These are phyloP conservation scores for Thomomys bottae DNA, from an alignment of 2,113 vertebrate genomes.

Conservation along the genomic window DNA sequence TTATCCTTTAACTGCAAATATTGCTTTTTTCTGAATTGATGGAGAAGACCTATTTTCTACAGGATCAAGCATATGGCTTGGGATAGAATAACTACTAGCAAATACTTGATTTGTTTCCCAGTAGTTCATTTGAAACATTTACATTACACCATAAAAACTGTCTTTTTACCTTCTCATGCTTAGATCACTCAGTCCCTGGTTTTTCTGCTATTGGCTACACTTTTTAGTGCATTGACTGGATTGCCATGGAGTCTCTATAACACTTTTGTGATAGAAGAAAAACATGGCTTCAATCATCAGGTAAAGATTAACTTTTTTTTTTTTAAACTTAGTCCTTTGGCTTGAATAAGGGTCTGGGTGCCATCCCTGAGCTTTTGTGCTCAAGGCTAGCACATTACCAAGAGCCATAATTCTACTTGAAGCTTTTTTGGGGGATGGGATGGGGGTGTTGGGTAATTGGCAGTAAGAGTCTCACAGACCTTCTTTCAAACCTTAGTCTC, in stretches of 20 bases:
- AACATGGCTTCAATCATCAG: conserved; percentile 99
- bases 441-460: no score
- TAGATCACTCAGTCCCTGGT: conserved; percentile 94
- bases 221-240: conserved; percentile 96
- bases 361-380: no score
- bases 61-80: neutral
- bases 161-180: conserved; percentile 22
- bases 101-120: conserved; percentile 5
- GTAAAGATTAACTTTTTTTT: conserved; percentile 79
- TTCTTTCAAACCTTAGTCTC: no score
- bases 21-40: neutral
- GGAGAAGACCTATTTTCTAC: neutral
- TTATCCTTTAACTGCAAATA: neutral
- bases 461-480: no score
- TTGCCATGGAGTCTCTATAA: conserved; percentile 98
- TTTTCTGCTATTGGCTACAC: conserved; percentile 94
- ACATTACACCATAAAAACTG: conserved; percentile 37
- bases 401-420: no score
- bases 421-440: no score
- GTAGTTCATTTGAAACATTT: conserved; percentile 48
- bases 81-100: conserved; percentile 1
- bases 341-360: no score
- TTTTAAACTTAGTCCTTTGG: neutral
- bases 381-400: no score
- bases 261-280: conserved; percentile 98